These are phyloP conservation scores for Chesias legatella DNA, from an alignment of 2,888 invertebrate genomes.

Conservation along the genomic window DNA sequence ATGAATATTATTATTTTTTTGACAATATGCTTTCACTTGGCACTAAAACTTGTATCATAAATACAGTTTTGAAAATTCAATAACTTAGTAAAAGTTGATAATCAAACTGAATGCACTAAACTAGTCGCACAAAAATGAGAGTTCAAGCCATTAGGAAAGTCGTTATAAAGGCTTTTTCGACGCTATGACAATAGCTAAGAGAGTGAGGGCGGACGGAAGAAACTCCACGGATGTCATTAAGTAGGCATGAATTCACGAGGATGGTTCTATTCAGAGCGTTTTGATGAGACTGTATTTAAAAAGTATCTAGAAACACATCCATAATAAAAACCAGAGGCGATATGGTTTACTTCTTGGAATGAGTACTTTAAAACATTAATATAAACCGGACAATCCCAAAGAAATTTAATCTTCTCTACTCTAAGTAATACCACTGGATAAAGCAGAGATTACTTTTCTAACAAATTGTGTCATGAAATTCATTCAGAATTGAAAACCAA, in stretches of 20 bases:
- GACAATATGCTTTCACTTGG: no score
- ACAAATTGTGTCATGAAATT: conserved; percentile 32
- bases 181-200: conserved; percentile 16
- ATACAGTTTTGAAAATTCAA: no score
- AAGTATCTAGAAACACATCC: no score
- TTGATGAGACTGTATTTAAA: no score
- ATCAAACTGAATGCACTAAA: neutral
- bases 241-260: conserved; percentile 8
- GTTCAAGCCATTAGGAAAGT: conserved; percentile 6
- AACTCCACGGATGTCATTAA: conserved; percentile 16
- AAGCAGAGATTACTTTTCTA: conserved; percentile 23
- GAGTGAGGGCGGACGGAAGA: conserved; percentile 4
- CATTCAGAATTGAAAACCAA: conserved; percentile 44
- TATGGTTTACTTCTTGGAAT: no score
- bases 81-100: no score
- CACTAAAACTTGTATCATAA: no score
- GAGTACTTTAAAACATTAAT: no score
- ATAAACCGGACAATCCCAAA: neutral
- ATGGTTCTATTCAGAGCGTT: neutral
- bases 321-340: no score
- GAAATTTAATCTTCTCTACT: conserved; percentile 12
- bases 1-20: no score
- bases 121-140: conserved; percentile 1
- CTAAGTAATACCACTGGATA: conserved; percentile 12
- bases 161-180: conserved; percentile 17